Evolutionary conservation across 2,113 vertebrate species (phyloP), one percentile per base, ranked within the genome.

Genomic region (Crypturellus undulatus): DNA sequence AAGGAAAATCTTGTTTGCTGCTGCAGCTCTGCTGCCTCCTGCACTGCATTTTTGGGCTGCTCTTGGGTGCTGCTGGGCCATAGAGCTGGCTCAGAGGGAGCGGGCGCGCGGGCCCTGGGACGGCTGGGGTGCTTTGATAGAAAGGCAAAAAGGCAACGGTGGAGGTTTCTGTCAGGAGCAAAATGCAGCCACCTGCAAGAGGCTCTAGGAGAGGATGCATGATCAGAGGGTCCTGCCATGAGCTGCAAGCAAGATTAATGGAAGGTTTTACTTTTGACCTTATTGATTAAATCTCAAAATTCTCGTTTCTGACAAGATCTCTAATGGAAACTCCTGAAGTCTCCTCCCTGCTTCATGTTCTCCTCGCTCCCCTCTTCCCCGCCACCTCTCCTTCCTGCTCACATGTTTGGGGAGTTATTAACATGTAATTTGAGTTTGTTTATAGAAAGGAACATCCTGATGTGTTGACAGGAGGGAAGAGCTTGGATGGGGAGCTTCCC

Each of bases 341-440:
- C 2, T 6, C 26, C 69, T 78, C 40, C 65, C 3, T 28, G n/a
- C 25, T 84, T 34, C 16, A 11, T 38, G 69, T 91, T 79, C 52
- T 84, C n/a, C 73, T 87, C 51, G 10, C 32, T 40, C 45, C 87
- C 45, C 38, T 71, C 81, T 78, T 32, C 87, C 38, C 30, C 30
- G 10, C 54, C 30, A 32, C 30, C 58, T 84, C 36, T 71, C 70
- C 69, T 34, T 92, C 43, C 52, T 12, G 65, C 75, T 76, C 52
- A 43, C 14, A 32, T 62, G 40, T 28, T 87, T 83, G 65, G 68
- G 24, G 24, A 69, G 54, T 67, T 93, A 96, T 73, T 93, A 96
- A 67, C 88, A 82, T 49, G 76, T 64, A 89, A 89, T 87, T 96
- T 89, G 92, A 68, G n/a, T 49, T 91, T 19, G 75, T 94, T 84